Base-by-base conservation (phyloP, 1,140 invertebrate genomes). In the Eupristina koningsbergeri region DNA sequence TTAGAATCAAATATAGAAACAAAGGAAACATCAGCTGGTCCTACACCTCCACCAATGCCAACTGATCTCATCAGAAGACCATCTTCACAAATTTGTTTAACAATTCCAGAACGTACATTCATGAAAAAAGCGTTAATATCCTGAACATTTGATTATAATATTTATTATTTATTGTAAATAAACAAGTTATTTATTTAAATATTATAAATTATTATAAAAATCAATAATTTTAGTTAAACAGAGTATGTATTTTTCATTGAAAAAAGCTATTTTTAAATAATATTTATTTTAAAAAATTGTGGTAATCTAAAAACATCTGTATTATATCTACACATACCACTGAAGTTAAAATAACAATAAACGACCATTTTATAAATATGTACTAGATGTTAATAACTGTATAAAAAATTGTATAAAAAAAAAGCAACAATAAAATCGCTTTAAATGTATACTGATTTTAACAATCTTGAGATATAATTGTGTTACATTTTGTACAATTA, bases 31-130 rank as follows among this genome's bases (percentile, higher is more conserved):
- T 73, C 86, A 67, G 87, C 86, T 9, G 91, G 89, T n/a, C 91
- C 91, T 39, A 89, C 90, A 74, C 92, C 91, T 17, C 91, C 92
- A 53, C 92, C 92, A 77, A 88, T 93, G 89, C 92, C 92, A 47
- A 75, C 81, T 45, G 31, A 87, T 86, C n/a, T 85, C 69, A n/a
- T n/a, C n/a, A 85, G 73, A 50, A 86, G 67, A 77, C 0, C 71
- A 31, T 41, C 81, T 76, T 5, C 73, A 45, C 84, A 85, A 19
- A 84, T 88, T 71, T 82, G 53, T 22, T 39, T 85, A 58, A 64
- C 80, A 34, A 78, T 85, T 22, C 34, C 84, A 15, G 77, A 74
- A 39, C 85, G 86, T 29, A 88, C 87, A 29, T 89, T 85, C 39
- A 89, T 89, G 87, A 85, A 84, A 61, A 89, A 88, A 86, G 81